These are phyloP conservation scores for Venustaconcha ellipsiformis DNA, from an alignment of 1,140 invertebrate genomes.

Conservation along the genomic window DNA sequence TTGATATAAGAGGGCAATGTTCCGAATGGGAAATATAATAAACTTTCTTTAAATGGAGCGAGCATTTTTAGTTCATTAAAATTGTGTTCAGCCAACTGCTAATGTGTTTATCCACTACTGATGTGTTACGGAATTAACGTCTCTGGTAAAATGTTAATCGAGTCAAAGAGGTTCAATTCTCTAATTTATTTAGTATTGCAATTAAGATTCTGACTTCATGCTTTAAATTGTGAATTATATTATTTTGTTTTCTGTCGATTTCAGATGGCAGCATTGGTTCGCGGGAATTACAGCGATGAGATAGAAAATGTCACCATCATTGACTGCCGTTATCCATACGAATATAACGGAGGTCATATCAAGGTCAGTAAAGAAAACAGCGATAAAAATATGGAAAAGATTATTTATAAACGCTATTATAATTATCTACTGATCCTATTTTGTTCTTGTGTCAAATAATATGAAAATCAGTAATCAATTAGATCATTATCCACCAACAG, in stretches of 20 bases:
- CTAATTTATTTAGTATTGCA: no score
- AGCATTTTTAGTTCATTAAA: no score
- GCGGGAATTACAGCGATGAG: conserved; percentile 36
- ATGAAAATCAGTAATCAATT: neutral
- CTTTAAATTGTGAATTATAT: no score
- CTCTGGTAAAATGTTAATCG: no score
- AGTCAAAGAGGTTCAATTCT: no score
- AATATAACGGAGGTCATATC: conserved; percentile 96
- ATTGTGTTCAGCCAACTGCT: no score
- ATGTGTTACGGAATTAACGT: no score
- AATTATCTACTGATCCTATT: neutral
- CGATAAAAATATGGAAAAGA: neutral
- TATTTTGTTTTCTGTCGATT: neutral
- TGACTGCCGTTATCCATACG: conserved; percentile 89
- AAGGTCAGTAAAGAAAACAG: conserved; percentile 41
- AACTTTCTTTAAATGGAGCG: no score
- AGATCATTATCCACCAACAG: neutral
- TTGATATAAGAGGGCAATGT: no score
- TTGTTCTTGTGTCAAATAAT: neutral
- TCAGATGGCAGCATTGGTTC: conserved; percentile 45
- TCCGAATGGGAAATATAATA: no score
- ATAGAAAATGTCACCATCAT: conserved; percentile 60
- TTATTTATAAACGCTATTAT: neutral
- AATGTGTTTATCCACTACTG: no score
- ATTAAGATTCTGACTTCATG: no score